Evolutionary conservation across 2,888 invertebrate genomes (phyloP).

Genomic region (Euphydryas editha): DNA sequence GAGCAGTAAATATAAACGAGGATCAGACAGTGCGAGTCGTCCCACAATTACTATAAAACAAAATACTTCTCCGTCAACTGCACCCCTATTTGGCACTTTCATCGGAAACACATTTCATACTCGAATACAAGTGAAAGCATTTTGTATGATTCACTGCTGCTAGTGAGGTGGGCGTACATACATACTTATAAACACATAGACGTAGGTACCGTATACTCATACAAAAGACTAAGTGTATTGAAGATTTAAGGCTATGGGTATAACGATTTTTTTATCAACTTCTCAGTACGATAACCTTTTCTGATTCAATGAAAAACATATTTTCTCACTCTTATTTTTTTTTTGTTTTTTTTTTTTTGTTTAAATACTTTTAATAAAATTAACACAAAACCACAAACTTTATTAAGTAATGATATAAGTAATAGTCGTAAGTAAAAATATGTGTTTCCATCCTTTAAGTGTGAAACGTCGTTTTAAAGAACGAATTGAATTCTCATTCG

Average conservation of each 20-base stretch:
- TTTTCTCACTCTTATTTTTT: background rate
- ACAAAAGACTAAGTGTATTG: conserved; percentile 11
- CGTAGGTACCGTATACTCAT: background rate
- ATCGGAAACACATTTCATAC: conserved; percentile 41
- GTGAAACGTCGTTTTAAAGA: background rate
- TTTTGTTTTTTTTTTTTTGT: background rate
- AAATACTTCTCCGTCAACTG: conserved; percentile 29
- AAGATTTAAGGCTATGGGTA: conserved; percentile 2
- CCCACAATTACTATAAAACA: conserved; percentile 3
- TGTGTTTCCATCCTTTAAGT: background rate
- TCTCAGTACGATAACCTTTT: background rate
- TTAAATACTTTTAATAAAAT: background rate
- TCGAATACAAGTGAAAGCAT: conserved; percentile 39
- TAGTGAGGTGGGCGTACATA: conserved; percentile 22
- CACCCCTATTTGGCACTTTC: conserved; percentile 36
- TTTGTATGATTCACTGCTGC: conserved; percentile 38
- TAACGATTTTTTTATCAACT: background rate
- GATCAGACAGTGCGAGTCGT: too few species aligned
- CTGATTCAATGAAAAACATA: background rate
- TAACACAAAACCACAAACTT: background rate
- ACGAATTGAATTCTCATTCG: conserved; percentile 34
- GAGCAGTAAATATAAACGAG: too few species aligned
- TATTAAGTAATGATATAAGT: background rate
- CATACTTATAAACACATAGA: too few species aligned
- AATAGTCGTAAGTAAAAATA: background rate